Conservation (phyloP, 2,797 vertebrate species). For the Anguilla megastoma region DNA sequence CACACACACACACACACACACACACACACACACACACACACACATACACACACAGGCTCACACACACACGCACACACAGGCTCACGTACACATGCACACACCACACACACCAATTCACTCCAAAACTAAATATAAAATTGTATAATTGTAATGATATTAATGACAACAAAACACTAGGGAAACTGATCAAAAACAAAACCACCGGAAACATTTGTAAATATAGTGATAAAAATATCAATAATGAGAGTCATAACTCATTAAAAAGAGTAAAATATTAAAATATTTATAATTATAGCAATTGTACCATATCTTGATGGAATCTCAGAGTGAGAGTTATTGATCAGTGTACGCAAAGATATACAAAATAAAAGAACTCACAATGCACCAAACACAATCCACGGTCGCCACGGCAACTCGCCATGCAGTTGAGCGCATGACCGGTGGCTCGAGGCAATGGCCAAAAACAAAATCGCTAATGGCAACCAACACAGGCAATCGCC, state of each 20-base stretch:
- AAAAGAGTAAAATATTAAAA: conserved; percentile 30
- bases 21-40: neutral
- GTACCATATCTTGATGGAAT: conserved; percentile 50
- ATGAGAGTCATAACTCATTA: conserved; percentile 18
- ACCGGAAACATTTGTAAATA: conserved; percentile 43
- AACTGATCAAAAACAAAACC: conserved; percentile 75
- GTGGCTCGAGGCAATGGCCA: conserved; percentile 71
- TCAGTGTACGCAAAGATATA: conserved; percentile 76
- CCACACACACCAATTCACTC: neutral
- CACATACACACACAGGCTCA: neutral
- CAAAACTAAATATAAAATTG: conserved; percentile 9
- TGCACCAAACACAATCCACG: conserved; percentile 79
- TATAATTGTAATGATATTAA: conserved; percentile 57
- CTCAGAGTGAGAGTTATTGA: conserved; percentile 71
- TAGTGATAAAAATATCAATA: conserved; percentile 13
- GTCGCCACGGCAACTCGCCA: conserved; percentile 78
- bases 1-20: neutral
- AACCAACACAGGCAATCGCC: conserved; percentile 78
- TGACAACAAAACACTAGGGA: conserved; percentile 71
- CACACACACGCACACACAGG: neutral
- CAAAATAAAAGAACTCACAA: conserved; percentile 73
- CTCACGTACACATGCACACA: conserved; percentile 28
- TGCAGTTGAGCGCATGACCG: conserved; percentile 75
- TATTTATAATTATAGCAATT: conserved; percentile 63
- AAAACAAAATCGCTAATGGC: conserved; percentile 69